A percentile compares a stretch with the other conserved stretches of the same genome.
phyloP scores from a whole-genome alignment of 2,888 invertebrate genomes.

The Caenorhabditis macrosperma region DNA sequence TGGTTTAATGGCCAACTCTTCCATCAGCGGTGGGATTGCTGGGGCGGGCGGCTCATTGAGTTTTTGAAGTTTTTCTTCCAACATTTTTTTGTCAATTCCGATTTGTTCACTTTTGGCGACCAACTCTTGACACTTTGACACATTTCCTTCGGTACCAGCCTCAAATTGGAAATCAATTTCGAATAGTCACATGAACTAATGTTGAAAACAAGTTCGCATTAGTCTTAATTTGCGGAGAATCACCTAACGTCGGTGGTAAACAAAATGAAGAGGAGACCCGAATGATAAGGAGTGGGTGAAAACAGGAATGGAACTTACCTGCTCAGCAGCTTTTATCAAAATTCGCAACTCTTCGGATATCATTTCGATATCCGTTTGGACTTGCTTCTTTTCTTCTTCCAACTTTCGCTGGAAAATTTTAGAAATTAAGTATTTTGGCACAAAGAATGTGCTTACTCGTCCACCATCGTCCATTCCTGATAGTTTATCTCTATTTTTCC shows the following conservation, averaged over 20 bases:
- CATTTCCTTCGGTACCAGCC: conserved; percentile 61
- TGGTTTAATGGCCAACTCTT: conserved; percentile 61
- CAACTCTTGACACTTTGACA: conserved; percentile 55
- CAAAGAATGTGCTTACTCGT: conserved; percentile 30
- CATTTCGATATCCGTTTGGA: conserved; percentile 44
- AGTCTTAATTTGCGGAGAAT: not conserved
- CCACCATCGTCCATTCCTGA: conserved; percentile 58
- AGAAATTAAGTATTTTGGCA: not conserved
- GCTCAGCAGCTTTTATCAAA: conserved; percentile 52
- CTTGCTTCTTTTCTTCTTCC: conserved; percentile 58
- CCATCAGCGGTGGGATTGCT: conserved; percentile 12
- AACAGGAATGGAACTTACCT: conserved; percentile 32
- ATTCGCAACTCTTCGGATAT: conserved; percentile 56
- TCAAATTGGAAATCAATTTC: conserved; percentile 18
- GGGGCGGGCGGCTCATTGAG: conserved; percentile 8
- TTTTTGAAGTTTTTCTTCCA: conserved; percentile 29
- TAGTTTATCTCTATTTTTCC: conserved; percentile 65
- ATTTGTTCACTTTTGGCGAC: conserved; percentile 50
- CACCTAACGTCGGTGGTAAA: not conserved
- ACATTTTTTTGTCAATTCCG: conserved; percentile 21
- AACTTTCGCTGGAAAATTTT: conserved; percentile 59
- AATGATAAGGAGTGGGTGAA: not conserved
- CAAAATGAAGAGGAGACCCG: not conserved
- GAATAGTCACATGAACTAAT: not conserved
- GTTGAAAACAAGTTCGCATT: not conserved